Base-by-base conservation (phyloP, 2,113 vertebrate species). In the Thinocorus orbignyianus region DNA sequence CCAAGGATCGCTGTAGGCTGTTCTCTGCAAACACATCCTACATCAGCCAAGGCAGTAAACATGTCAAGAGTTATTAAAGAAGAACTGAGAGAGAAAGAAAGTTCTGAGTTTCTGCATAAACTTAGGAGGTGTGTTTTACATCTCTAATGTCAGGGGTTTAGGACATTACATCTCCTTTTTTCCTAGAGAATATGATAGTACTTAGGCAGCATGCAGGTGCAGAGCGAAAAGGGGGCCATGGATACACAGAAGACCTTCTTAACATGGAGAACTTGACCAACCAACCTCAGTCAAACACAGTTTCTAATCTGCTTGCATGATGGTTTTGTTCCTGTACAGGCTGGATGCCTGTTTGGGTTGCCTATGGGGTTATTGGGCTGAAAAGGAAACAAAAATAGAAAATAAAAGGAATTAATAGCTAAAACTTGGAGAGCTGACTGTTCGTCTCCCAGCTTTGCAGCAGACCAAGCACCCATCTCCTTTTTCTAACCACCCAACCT, bases 261-360 rank as follows among this genome's bases (percentile, higher is more conserved):
- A 51, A 71, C 51, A 4, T 22, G 46, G 31, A 70, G 37, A 69
- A 19, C 7, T 12, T 78, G 55, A 51, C 55, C 52, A 90, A 14
- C 42, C 46, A 62, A 28, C 18, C 5, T 74, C 64, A 35, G 33
- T 64, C 30, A 55, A 33, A 51, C 1, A 3, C 20, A 17, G 9
- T 85, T 70, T 84, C 60, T 64, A 62, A 26, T 10, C 25, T 79
- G 26, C 22, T 66, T 81, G 33, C 25, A 0, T 46, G 42, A 31
- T 16, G 9, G 12, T 69, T 80, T 0, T 0, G 23, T 84, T 93
- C 42, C 19, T 26, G 1, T 41, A 4, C n/a, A 3, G 20, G 24
- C 35, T 70, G 35, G n/a, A 9, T 81, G 30, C 52, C 48, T 58
- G 4, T 60, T 58, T 76, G 70, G 16, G 28, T 71, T 92, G 41